Evolutionary conservation across 2,113 vertebrate genomes (phyloP).

Genomic region (Coracopsis vasa): DNA sequence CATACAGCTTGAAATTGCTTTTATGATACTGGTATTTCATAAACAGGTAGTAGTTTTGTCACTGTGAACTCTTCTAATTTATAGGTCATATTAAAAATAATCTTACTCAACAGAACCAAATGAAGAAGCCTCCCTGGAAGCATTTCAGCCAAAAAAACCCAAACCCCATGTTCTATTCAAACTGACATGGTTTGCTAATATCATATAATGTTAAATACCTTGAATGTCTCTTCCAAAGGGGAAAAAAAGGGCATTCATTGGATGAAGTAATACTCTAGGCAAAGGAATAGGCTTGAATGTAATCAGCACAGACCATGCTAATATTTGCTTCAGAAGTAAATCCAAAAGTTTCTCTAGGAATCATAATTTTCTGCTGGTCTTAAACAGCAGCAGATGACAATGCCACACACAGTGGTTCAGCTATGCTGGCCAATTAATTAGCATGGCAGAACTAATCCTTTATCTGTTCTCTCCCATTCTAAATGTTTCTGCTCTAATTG

Average conservation of each 20-base stretch:
- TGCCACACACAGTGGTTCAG: not conserved
- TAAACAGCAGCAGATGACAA: not conserved
- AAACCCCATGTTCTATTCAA: not conserved
- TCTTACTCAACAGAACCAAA: not conserved
- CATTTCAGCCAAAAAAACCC: not conserved
- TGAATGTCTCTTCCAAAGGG: not conserved
- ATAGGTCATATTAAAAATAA: not conserved
- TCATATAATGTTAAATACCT: not conserved
- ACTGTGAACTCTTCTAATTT: not conserved
- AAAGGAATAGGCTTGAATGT: not conserved
- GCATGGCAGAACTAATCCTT: not conserved
- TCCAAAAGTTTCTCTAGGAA: not conserved
- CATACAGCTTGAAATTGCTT: not conserved
- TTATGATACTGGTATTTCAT: not conserved
- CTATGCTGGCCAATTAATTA: not conserved
- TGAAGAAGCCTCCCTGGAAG: not conserved
- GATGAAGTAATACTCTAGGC: not conserved
- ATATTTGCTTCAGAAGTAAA: not conserved
- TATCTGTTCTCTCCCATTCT: not conserved
- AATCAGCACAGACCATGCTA: not conserved
- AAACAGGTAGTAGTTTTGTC: not conserved
- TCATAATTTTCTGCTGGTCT: not conserved
- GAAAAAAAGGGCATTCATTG: not conserved
- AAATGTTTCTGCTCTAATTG: not conserved
- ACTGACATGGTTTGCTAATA: not conserved